A percentile compares a stretch with the other conserved stretches of the same genome.
phyloP scores from a whole-genome alignment of 2,888 invertebrate species.

The Meloe dianella region DNA sequence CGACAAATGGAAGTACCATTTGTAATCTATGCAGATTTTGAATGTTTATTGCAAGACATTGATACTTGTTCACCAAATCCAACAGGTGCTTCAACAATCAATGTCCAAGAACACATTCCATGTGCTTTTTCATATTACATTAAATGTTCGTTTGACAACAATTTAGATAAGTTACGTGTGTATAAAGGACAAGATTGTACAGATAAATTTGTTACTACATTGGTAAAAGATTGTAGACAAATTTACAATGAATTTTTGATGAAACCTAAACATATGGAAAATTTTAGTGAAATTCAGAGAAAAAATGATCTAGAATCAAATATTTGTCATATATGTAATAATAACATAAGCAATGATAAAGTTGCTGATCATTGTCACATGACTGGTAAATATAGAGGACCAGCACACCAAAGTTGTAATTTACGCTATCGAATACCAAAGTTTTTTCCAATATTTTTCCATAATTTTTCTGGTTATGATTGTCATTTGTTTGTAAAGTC shows the following conservation, averaged over 20 bases:
- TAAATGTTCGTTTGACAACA: slow-evolving; percentile 36
- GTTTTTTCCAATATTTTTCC: slow-evolving; percentile 6
- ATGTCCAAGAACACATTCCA: slow-evolving; percentile 31
- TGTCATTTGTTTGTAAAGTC: slow-evolving; percentile 3
- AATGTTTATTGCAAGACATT: slow-evolving; percentile 16
- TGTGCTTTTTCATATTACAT: slow-evolving; percentile 37
- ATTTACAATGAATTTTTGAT: not conserved
- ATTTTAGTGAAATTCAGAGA: not conserved
- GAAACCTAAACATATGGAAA: not conserved
- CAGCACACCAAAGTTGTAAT: slow-evolving; percentile 6
- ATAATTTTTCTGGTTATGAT: slow-evolving; percentile 16
- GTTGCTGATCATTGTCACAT: slow-evolving; percentile 10
- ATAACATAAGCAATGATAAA: not conserved
- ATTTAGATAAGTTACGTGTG: slow-evolving; percentile 23
- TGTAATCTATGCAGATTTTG: slow-evolving; percentile 35
- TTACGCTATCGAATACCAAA: not conserved
- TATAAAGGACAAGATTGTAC: slow-evolving; percentile 27
- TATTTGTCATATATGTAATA: too few relatives aligned
- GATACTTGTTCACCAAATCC: not conserved
- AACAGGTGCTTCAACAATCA: not conserved
- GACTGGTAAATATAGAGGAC: slow-evolving; percentile 15
- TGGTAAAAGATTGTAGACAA: not conserved
- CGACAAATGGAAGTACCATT: slow-evolving; percentile 27
- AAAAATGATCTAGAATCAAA: not conserved
- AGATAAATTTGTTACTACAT: slow-evolving; percentile 20